Base-by-base conservation (phyloP, 2,888 invertebrate species). In the Dicranocentrus wangi region DNA sequence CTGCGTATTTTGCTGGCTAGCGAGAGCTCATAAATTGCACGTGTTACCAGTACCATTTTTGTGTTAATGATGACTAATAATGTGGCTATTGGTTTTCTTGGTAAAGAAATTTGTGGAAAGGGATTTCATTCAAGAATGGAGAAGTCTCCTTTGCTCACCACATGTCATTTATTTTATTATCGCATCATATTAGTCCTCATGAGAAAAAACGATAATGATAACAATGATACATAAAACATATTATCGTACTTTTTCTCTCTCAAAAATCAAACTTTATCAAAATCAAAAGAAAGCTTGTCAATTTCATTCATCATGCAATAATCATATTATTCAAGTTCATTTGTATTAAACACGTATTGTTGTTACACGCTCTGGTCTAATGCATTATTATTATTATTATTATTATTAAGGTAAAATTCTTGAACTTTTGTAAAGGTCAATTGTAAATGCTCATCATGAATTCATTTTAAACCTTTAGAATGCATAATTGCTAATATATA, bases 31-130 rank as follows among this genome's bases (percentile, higher is more conserved):
- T 8, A 17, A 51, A 17, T 21, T 51, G 13, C 7, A 39, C 5
- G 51, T n/a, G 19, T 1, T 55, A 55, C 25, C 23, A 23, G 3
- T 55, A 25, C 13, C 19, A 21, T 47, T 15, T 43, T 66, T 66
- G 25, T 66, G 43, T 43, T 53, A 5, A 13, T 68, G 51, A 53
- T 53, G 28, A 53, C 68, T 51, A 53, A 53, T 68, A n/a, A 25
- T 17, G 17, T 17, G 21, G 68, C 28, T 68, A 21, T 51, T 27
- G 51, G 23, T 65, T 65, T 25, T 15, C 19, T 28, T 32, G 63
- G 7, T 10, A 60, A 28, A 27, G 53, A 27, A 51, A 68, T 25
- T 27, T 21, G 27, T 51, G 21, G 28, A 42, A n/a, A n/a, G n/a
- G n/a, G n/a, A n/a, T n/a, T n/a, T n/a, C n/a, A n/a, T n/a, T n/a